phyloP scores from a whole-genome alignment of 1,140 invertebrate species.

The Aporrectodea caliginosa region DNA sequence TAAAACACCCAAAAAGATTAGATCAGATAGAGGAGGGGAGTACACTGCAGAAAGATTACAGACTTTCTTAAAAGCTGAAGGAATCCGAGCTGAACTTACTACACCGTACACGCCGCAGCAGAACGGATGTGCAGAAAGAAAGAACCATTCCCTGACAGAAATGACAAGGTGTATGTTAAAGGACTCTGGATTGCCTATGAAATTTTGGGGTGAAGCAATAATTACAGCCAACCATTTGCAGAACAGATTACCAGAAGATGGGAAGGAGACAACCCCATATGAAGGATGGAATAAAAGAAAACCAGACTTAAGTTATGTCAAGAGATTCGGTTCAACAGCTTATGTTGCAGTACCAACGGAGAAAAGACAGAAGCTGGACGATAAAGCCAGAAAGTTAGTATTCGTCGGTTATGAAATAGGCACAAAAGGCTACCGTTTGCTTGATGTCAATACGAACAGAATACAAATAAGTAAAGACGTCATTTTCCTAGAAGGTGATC shows the following conservation, averaged over 20 bases:
- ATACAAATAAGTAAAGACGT: constrained; percentile 22
- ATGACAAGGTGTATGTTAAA: constrained; percentile 55
- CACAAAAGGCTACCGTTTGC: constrained; percentile 27
- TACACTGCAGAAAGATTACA: constrained; percentile 35
- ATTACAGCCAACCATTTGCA: constrained; percentile 52
- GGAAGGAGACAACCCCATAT: constrained; percentile 46
- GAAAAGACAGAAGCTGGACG: constrained; percentile 50
- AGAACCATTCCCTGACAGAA: constrained; percentile 54
- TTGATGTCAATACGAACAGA: constrained; percentile 3
- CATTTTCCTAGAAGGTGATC: constrained; percentile 27
- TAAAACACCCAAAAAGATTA: neutral
- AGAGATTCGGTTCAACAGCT: constrained; percentile 56
- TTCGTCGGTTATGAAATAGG: constrained; percentile 48
- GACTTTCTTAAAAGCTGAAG: constrained; percentile 43
- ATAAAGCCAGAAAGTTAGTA: constrained; percentile 46
- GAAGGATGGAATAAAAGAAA: constrained; percentile 54
- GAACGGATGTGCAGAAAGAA: constrained; percentile 59
- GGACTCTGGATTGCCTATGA: constrained; percentile 47
- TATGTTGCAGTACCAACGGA: constrained; percentile 50
- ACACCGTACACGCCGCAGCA: constrained; percentile 56
- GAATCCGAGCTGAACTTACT: constrained; percentile 57
- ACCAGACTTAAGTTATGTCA: constrained; percentile 57
- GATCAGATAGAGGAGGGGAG: constrained; percentile 27
- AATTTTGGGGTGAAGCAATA: constrained; percentile 57
- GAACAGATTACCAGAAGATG: constrained; percentile 42